Evolutionary conservation across 1,140 invertebrate genomes (phyloP).

Genomic region (Schlechtendalia chinensis): DNA sequence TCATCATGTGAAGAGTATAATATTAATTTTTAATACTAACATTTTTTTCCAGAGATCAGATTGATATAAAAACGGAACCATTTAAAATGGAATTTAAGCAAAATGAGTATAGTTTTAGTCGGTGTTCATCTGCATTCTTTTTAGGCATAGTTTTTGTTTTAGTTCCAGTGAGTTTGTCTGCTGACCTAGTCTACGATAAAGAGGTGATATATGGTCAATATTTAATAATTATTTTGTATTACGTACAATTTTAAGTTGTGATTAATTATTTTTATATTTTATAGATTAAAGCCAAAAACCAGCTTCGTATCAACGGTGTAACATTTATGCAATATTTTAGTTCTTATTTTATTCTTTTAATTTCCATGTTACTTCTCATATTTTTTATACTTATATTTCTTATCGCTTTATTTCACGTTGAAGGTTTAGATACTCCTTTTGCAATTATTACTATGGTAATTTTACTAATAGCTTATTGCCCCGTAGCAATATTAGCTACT

Average conservation of each 20-base stretch:
- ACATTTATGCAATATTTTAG: conserved; percentile 75
- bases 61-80: conserved; percentile 41
- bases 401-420: conserved; percentile 68
- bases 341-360: conserved; percentile 69
- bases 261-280: conserved; percentile 54
- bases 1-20: no score
- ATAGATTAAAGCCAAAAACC: conserved; percentile 79
- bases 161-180: conserved; percentile 71
- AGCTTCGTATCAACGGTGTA: conserved; percentile 77
- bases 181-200: conserved; percentile 80
- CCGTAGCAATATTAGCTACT: conserved; percentile 71
- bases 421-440: conserved; percentile 66
- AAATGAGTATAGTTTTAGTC: conserved; percentile 69
- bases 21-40: no score
- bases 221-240: no score
- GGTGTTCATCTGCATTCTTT: conserved; percentile 69
- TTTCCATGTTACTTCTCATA: conserved; percentile 69
- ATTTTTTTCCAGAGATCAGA: conserved; percentile 5
- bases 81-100: conserved; percentile 70
- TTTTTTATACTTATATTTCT: conserved; percentile 66
- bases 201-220: conserved; percentile 62
- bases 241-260: neutral
- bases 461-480: conserved; percentile 71
- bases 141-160: conserved; percentile 77
- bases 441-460: conserved; percentile 68